These are phyloP conservation scores for Brachionus rotundiformis DNA, from an alignment of 1,140 invertebrate genomes.

Conservation along the genomic window DNA sequence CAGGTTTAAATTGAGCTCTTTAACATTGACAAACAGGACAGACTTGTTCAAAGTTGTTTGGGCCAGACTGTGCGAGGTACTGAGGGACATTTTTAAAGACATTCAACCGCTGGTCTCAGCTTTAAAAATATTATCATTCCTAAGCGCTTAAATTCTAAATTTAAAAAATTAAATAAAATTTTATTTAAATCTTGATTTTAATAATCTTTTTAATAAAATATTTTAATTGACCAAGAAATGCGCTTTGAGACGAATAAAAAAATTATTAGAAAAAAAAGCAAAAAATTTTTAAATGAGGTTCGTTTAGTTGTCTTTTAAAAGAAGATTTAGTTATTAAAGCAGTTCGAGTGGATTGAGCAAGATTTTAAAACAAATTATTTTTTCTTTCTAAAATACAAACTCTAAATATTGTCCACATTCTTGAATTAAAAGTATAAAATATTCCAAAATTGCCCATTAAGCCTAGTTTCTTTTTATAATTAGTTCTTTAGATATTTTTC, in stretches of 20 bases:
- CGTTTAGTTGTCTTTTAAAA: background rate
- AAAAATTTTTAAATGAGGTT: background rate
- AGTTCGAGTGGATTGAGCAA: background rate
- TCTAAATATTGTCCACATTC: background rate
- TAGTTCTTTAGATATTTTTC: background rate
- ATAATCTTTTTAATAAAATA: background rate
- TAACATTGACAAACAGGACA: constrained; percentile 36
- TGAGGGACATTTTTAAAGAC: constrained; percentile 10
- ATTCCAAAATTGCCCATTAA: background rate
- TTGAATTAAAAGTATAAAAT: too few relatives aligned
- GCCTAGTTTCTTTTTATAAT: background rate
- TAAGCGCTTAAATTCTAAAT: background rate
- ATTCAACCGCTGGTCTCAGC: background rate
- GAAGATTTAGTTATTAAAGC: background rate
- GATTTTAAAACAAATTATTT: background rate
- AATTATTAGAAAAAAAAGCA: too few relatives aligned
- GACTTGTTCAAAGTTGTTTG: constrained; percentile 34
- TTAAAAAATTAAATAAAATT: background rate
- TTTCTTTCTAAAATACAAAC: too few relatives aligned
- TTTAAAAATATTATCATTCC: background rate
- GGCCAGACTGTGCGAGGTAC: background rate
- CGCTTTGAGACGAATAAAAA: background rate
- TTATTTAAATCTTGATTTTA: too few relatives aligned
- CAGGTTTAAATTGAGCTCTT: constrained; percentile 41
- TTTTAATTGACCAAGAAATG: background rate